Evolutionary conservation across 1,140 invertebrate species (phyloP).

Genomic region (Drosophila kohkoa): DNA sequence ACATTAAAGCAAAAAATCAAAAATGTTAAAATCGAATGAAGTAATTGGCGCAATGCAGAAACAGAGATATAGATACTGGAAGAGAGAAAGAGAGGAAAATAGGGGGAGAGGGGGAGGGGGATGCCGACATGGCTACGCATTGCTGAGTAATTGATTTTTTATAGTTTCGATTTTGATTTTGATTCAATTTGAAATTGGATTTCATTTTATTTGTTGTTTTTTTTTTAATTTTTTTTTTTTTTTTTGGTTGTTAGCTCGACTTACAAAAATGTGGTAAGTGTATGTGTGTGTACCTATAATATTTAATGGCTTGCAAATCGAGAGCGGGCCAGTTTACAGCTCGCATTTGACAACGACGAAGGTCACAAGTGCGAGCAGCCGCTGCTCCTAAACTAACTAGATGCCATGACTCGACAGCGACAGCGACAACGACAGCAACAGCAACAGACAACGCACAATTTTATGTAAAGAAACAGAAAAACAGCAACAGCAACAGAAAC

Average conservation of each 20-base stretch:
- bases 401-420: constrained; percentile 54
- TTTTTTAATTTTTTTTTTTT: not conserved
- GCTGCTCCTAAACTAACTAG: constrained; percentile 32
- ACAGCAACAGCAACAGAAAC: not conserved
- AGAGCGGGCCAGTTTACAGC: constrained; percentile 52
- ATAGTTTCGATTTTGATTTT: constrained; percentile 60
- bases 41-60: constrained; percentile 26
- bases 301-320: constrained; percentile 76
- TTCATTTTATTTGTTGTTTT: constrained; percentile 23
- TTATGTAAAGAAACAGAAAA: constrained; percentile 46
- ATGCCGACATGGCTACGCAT: constrained; percentile 58
- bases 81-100: not conserved
- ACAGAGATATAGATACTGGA: not conserved
- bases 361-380: constrained; percentile 48
- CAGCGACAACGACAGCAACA: constrained; percentile 14
- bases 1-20: constrained; percentile 13
- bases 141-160: constrained; percentile 71
- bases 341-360: constrained; percentile 53
- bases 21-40: constrained; percentile 2
- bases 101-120: not conserved
- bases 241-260: not conserved
- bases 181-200: constrained; percentile 67
- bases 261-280: constrained; percentile 23
- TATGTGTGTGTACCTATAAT: constrained; percentile 38
- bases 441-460: constrained; percentile 63